Evolutionary conservation across 2,797 vertebrate species (phyloP), one percentile per base, ranked within the genome.

Genomic region (Acanthiza pusilla): DNA sequence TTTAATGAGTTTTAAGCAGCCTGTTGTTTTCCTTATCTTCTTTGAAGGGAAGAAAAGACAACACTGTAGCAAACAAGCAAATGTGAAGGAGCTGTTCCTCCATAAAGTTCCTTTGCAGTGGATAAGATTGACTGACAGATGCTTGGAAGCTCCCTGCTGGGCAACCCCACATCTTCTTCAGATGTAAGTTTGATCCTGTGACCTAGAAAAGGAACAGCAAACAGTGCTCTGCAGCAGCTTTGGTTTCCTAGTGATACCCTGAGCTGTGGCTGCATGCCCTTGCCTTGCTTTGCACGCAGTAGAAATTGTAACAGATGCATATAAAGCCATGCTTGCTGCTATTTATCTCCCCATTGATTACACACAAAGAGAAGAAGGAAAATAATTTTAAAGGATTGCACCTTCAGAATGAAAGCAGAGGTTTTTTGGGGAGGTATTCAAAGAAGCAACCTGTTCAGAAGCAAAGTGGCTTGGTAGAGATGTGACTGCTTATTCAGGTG

Each of bases 121-220:
- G 98, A 97, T 98, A 82, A 98, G 98, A 84, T 96, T 99, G 65
- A 97, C 99, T 16, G 96, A 99, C 2, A 97, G 97, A 10, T 99
- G 99, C 94, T 96, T 99, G 94, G 98, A 98, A 26, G 98, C 98
- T 68, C 98, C 99, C 15, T 99, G 99, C 91, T 92, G 97, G 97
- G 98, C 98, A 80, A 99, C 98, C 4, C 98, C 98, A 30, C 98
- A 98, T 91, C 96, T 99, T 91, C 98, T 99, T 47, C 98, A 97
- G 94, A 89, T 99, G 98, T 98, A 97, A 98, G 98, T 98, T 47
- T 73, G 34, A 61, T 45, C 36, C 40, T 51, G 13, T 86, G 70
- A 57, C 25, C 23, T 72, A 34, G 71, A 60, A 65, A 85, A 91
- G 13, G 66, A 29, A 11, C 23, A 73, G 74, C 40, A 78, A 48